A percentile compares a stretch with the other conserved stretches of the same genome.
Evolutionary conservation across 2,113 vertebrate genomes (phyloP).

Genomic region (Dasyprocta punctata): DNA sequence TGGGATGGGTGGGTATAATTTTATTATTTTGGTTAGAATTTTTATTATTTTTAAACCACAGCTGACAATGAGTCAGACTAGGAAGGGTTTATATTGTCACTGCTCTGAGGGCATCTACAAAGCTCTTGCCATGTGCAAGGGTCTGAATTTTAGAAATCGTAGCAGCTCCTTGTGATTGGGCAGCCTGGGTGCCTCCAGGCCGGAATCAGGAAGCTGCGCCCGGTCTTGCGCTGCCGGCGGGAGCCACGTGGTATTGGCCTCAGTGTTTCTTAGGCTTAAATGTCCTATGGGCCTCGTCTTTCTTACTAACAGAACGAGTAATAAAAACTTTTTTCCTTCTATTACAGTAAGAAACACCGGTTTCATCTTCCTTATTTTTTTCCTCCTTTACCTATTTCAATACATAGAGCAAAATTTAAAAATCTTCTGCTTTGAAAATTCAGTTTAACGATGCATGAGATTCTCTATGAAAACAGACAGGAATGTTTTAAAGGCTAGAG

Average conservation of each 20-base stretch:
- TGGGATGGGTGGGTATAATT: not conserved
- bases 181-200: not conserved
- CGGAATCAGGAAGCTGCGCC: not conserved
- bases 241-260: not conserved
- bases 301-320: not conserved
- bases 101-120: not conserved
- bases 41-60: not conserved
- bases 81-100: not conserved
- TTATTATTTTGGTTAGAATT: not conserved
- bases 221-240: not conserved
- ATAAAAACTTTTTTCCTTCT: not conserved
- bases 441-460: not conserved
- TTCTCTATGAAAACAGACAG: conserved; percentile 1
- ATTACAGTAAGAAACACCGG: not conserved
- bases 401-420: not conserved
- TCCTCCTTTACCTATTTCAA: conserved; percentile 4
- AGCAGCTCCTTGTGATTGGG: not conserved
- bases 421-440: conserved; percentile 41
- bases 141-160: not conserved
- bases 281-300: not conserved
- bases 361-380: not conserved
- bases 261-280: not conserved
- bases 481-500: not conserved
- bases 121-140: not conserved
- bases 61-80: not conserved